phyloP scores from a whole-genome alignment of 1,140 invertebrate species.

The Bombus superbus region DNA sequence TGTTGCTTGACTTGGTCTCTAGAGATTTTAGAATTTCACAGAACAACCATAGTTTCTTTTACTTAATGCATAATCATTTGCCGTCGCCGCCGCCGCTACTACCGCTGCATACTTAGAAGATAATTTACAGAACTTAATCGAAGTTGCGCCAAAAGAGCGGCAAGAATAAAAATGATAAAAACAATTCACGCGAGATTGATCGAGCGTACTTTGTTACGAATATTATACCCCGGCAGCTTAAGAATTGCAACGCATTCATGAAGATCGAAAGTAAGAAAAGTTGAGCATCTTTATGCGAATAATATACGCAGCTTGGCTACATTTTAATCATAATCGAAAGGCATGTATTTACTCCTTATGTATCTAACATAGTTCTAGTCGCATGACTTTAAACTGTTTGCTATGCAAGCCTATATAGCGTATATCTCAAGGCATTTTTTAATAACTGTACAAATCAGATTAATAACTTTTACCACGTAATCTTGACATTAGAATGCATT shows the following conservation, averaged over 20 bases:
- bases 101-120: constrained; percentile 17
- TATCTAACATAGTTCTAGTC: constrained; percentile 8
- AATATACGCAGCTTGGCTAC: constrained; percentile 13
- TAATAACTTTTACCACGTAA: neutral
- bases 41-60: neutral
- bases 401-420: constrained; percentile 15
- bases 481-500: constrained; percentile 9
- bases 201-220: neutral
- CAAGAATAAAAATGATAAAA: neutral
- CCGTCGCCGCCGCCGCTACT: neutral
- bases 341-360: constrained; percentile 21
- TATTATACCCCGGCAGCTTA: neutral
- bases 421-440: neutral
- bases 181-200: neutral
- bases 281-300: neutral
- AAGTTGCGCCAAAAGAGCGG: neutral
- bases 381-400: constrained; percentile 25
- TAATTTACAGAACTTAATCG: neutral
- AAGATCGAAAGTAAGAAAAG: neutral
- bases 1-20: constrained; percentile 40
- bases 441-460: neutral
- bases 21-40: constrained; percentile 38
- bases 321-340: neutral
- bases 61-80: constrained; percentile 14
- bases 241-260: neutral